Base-by-base conservation (phyloP, 2,113 vertebrate species). In the Brachirus orientalis region DNA sequence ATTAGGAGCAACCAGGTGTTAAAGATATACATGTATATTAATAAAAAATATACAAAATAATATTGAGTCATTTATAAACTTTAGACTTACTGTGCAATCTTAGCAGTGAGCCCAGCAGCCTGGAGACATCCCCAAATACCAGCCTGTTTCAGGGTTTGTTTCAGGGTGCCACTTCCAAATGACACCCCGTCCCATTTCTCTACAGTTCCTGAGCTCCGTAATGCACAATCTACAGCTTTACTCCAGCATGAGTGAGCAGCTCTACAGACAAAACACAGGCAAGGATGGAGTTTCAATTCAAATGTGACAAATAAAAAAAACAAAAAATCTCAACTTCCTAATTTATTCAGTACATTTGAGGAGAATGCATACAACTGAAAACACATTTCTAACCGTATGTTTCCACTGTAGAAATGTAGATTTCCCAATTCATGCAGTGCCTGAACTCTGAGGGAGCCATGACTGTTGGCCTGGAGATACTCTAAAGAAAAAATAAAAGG, bases 101-200 rank as follows among this genome's bases (percentile, higher is more conserved):
- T 99, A 54, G 96, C 95, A 14, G 95, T 87, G 79, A 98, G 89
- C 50, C 92, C 86, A 2, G 96, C 97, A 70, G 95, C 97, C 80
- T 94, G 96, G 19, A 98, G 89, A 88, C 97, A 98, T 8, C 96
- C 97, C 96, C 96, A 97, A 67, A 95, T 78, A 60, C 97, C 98
- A 77, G 92, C 91, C 69, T 88, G 92, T 73, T 86, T 92, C 68
- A 98, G 82, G 70, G 94, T 91, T 52, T 95, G 90, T 53, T 95
- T 91, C 66, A 92, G 89, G 48, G 90, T 92, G 88, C 91, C 90
- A 45, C 70, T 54, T 10, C 86, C 78, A 52, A 75, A 85, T 2
- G 71, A 87, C 64, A 92, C 53, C 3, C 95, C 93, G 70, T 95
- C 93, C 96, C 97, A 98, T 11, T 93, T 94, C 36, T 94, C 87